Evolutionary conservation across 2,888 invertebrate genomes (phyloP).

Genomic region (Lamproptera curius): DNA sequence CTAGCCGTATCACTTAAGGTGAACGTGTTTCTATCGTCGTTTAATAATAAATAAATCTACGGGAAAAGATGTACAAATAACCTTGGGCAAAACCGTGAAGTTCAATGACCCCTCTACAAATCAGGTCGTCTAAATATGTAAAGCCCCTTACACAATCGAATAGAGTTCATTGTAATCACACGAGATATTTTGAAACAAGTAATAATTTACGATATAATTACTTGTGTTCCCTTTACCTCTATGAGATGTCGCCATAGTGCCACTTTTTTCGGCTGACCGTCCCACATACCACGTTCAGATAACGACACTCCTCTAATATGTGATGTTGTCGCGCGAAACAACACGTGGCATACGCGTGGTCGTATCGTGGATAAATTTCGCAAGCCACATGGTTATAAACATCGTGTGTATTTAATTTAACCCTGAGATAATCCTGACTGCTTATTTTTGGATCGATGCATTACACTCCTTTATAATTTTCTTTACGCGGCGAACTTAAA

Average conservation of each 20-base stretch:
- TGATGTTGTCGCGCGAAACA: constrained; percentile 4
- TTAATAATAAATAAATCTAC: background rate
- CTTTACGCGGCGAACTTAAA: too few relatives aligned
- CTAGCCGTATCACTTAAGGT: too few relatives aligned
- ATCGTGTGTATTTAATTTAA: too few relatives aligned
- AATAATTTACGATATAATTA: too few relatives aligned
- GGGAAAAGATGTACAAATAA: background rate
- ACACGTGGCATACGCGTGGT: background rate
- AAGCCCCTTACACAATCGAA: background rate
- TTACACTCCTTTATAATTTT: too few relatives aligned
- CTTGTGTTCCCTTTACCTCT: background rate
- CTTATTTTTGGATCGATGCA: too few relatives aligned
- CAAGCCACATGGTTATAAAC: too few relatives aligned
- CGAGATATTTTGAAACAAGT: too few relatives aligned
- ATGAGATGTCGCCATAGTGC: constrained; percentile 4
- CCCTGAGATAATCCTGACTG: too few relatives aligned
- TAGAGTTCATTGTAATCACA: background rate
- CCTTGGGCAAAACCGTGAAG: background rate
- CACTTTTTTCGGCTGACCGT: constrained; percentile 2
- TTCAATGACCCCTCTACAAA: background rate
- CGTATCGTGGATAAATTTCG: too few relatives aligned
- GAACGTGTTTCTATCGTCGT: too few relatives aligned
- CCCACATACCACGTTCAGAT: constrained; percentile 12
- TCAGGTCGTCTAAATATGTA: background rate
- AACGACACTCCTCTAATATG: constrained; percentile 25